Evolutionary conservation across 1,140 invertebrate species (phyloP), one percentile per base, ranked within the genome.

Genomic region (Drosophila littoralis): DNA sequence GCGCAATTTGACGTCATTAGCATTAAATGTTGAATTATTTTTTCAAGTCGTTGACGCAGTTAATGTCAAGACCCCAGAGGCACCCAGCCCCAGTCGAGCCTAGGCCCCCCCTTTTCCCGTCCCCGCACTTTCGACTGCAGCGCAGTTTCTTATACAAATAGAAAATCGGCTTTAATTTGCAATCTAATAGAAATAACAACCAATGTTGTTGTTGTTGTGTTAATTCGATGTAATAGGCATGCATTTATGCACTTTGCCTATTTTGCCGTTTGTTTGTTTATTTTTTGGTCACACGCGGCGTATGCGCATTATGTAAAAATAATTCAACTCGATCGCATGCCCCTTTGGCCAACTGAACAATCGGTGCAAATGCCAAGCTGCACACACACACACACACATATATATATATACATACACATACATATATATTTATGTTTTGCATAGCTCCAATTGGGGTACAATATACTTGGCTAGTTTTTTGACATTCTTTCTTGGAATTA

Each of bases 1-100:
- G 88, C 80, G 81, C 85, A 90, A 89, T 89, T 89, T 88, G 50
- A 79, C 74, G 75, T 89, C 85, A 89, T 89, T 89, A 89, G 85
- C 84, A 90, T 90, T 90, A 89, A 89, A 89, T 84, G 77, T 89
- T 79, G 81, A 88, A 88, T 89, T 89, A 89, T 89, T 90, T 90
- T 86, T 88, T 89, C 85, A 89, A 89, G 75, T 81, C 84, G 84
- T 75, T 89, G 84, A 90, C 85, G 84, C 84, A 89, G 81, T 90
- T 89, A 89, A 89, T 89, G 84, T 72, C 80, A 58, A 81, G 80
- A 89, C 80, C 80, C 77, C 63, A 32, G 45, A 3, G 22, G 22
- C 22, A 22, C 22, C 22, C 22, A 2, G 22, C 2, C 22, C 22
- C 2, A 22, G 22, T 2, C 2, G 22, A 22, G 7, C 4, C 22